Conservation (phyloP, 2,888 invertebrate species). For the Lasius fuliginosus region DNA sequence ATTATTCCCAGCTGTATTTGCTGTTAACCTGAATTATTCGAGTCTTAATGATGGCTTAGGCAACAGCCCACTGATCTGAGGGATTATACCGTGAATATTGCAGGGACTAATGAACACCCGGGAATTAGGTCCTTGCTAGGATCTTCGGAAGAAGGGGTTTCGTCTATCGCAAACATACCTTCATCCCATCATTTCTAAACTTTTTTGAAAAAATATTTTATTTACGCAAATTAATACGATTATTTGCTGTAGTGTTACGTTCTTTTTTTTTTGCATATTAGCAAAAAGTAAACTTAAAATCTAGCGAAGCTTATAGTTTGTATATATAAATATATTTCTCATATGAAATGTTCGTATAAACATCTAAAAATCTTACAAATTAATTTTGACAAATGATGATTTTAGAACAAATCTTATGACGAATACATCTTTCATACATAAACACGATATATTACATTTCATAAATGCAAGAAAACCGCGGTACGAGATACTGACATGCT, state of each 20-base stretch:
- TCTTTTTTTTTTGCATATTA: background rate
- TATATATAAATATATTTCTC: background rate
- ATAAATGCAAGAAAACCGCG: slow-evolving; percentile 60
- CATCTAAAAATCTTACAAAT: background rate
- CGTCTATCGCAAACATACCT: slow-evolving; percentile 51
- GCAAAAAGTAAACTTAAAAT: background rate
- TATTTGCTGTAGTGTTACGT: background rate
- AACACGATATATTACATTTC: background rate
- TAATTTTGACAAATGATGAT: background rate
- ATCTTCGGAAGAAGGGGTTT: slow-evolving; percentile 72
- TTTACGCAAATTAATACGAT: background rate
- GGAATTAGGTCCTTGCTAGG: slow-evolving; percentile 80
- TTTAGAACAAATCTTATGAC: background rate
- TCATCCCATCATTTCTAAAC: background rate
- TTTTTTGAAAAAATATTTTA: background rate
- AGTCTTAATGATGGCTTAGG: slow-evolving; percentile 86
- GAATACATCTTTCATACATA: background rate
- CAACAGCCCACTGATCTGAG: slow-evolving; percentile 85
- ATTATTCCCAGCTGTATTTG: slow-evolving; percentile 82
- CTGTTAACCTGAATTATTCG: slow-evolving; percentile 86
- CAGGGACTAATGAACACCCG: slow-evolving; percentile 84
- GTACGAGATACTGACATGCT: slow-evolving; percentile 62
- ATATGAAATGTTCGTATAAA: background rate
- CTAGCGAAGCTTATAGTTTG: background rate
- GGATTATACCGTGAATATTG: slow-evolving; percentile 86